Base-by-base conservation (phyloP, 2,113 vertebrate species). In the Cervus canadensis region DNA sequence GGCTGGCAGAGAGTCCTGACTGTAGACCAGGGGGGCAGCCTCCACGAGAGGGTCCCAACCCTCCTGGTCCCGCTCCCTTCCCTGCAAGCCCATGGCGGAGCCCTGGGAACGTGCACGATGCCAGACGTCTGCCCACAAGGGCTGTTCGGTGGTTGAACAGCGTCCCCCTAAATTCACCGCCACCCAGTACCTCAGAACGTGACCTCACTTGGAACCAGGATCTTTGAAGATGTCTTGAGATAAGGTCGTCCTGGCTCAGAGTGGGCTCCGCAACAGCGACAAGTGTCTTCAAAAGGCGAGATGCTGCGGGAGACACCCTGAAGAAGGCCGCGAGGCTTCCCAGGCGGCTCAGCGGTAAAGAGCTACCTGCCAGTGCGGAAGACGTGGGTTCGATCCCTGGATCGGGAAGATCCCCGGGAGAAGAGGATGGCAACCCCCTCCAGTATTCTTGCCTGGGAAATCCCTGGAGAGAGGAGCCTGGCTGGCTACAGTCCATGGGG, bases 81-180 rank as follows among this genome's bases (percentile, higher is more conserved):
- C 43, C 43, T 16, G 8, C 6, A 5, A 1, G 1, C 14, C 43
- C 50, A 7, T 1, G 25, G 48, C 8, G 9, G 25, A 60, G 54
- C 25, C 48, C 56, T 57, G 60, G 54, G 82, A 87, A 82, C 17
- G 3, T 17, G 19, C 4, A 2, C 1, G 6, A 64, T 26, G 36
- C 33, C 43, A 1, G 3, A 48, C 40, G 23, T 76, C 50, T 81
- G 71, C 56, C 43, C 60, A 21, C 40, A 57, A 52, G 33, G 25
- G 19, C 59, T 19, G 19, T 11, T 60, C 5, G 28, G 50, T 33
- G 25, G 74, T 36, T 40, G 48, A 85, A 50, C 1, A 17, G 21
- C 9, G 1, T 26, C n/a, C 57, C 6, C 21, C 40, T 36, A 62
- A 54, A 84, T 84, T 76, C 56, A 28, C 0, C 2, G 40, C 54